A percentile compares a stretch with the other conserved stretches of the same genome.
Evolutionary conservation across 1,140 invertebrate genomes (phyloP).

Genomic region (Heliconius hewitsoni): DNA sequence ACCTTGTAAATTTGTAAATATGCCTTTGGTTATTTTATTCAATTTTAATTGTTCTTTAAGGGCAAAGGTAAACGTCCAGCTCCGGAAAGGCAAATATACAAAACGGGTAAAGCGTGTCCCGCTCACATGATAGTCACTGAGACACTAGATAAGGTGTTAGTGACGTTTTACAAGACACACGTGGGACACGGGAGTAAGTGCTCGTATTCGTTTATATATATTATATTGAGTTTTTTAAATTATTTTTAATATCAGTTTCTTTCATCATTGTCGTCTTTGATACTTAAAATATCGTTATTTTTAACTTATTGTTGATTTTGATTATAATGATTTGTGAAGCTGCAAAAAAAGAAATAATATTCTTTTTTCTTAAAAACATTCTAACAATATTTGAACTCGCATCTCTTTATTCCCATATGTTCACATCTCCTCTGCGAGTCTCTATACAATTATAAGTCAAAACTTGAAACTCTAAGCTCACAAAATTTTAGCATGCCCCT

Average conservation of each 20-base stretch:
- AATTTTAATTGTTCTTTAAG: slow-evolving; percentile 34
- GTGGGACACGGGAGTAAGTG: slow-evolving; percentile 72
- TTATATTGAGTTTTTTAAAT: not conserved
- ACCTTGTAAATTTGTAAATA: too few relatives aligned
- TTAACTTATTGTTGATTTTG: too few relatives aligned
- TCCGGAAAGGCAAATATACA: slow-evolving; percentile 72
- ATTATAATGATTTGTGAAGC: too few relatives aligned
- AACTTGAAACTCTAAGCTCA: not conserved
- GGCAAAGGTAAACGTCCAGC: slow-evolving; percentile 72
- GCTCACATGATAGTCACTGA: slow-evolving; percentile 76
- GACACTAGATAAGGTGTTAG: slow-evolving; percentile 63
- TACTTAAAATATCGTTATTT: too few relatives aligned
- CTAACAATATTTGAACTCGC: too few relatives aligned
- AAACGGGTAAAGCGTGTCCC: slow-evolving; percentile 72
- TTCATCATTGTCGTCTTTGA: too few relatives aligned
- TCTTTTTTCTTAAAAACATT: too few relatives aligned
- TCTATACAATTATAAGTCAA: not conserved
- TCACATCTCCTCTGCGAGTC: not conserved
- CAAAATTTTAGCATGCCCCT: slow-evolving; percentile 58
- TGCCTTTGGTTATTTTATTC: too few relatives aligned
- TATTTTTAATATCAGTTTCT: not conserved
- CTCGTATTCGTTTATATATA: not conserved
- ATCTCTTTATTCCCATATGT: not conserved
- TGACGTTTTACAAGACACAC: slow-evolving; percentile 75
- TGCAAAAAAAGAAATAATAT: too few relatives aligned